These are phyloP conservation scores for Heteropelma amictum DNA, from an alignment of 2,888 invertebrate genomes.

Conservation along the genomic window DNA sequence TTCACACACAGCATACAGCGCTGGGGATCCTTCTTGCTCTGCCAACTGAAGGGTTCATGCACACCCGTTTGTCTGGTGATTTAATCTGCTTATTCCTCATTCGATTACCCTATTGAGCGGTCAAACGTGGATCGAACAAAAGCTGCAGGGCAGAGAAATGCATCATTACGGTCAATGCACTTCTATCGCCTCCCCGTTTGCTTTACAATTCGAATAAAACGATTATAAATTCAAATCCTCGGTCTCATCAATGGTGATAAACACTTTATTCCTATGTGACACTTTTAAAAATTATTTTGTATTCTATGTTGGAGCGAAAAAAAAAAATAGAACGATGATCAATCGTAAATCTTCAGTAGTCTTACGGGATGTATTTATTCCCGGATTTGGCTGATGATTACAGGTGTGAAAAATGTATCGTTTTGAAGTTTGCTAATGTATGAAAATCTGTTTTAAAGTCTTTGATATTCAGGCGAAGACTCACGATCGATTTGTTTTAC, in stretches of 20 bases:
- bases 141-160: slow-evolving; percentile 15
- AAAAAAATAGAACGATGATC: too few species aligned
- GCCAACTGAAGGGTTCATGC: slow-evolving; percentile 4
- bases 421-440: too few species aligned
- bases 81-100: slow-evolving; percentile 37
- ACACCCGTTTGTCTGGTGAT: not conserved
- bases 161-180: slow-evolving; percentile 11
- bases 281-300: too few species aligned
- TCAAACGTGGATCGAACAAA: slow-evolving; percentile 1
- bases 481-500: not conserved
- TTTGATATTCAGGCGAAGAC: not conserved
- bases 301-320: too few species aligned
- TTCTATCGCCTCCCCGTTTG: not conserved
- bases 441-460: not conserved
- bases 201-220: not conserved
- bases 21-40: not conserved
- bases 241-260: too few species aligned
- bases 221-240: too few species aligned
- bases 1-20: too few species aligned
- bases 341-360: too few species aligned
- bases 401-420: too few species aligned
- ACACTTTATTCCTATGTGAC: too few species aligned
- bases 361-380: too few species aligned
- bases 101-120: not conserved
- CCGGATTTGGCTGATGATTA: too few species aligned